Evolutionary conservation across 64 coral and sea anemone genomes (phyloP).

Genomic region (Porites lutea): DNA sequence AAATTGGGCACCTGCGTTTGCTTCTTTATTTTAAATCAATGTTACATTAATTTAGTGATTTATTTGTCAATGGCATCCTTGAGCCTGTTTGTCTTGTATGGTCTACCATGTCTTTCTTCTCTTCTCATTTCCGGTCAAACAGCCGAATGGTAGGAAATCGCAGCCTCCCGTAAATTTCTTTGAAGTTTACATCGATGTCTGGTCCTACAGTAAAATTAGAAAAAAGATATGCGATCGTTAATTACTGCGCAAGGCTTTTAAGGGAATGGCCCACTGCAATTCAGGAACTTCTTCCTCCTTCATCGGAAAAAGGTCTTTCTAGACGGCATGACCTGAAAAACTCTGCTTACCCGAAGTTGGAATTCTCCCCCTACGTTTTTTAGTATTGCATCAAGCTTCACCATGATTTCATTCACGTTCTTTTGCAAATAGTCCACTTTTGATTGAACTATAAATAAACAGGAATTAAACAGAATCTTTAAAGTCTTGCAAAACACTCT

Average conservation of each 20-base stretch:
- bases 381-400: not conserved
- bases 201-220: not conserved
- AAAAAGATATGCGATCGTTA: not conserved
- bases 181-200: not conserved
- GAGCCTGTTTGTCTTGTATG: too few relatives aligned
- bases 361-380: not conserved
- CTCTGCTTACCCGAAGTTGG: not conserved
- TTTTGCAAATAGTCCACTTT: conserved; percentile 29
- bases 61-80: too few relatives aligned
- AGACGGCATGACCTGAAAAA: too few relatives aligned
- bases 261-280: too few relatives aligned
- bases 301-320: too few relatives aligned
- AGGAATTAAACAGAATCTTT: not conserved
- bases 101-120: too few relatives aligned
- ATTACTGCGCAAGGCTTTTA: too few relatives aligned
- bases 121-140: not conserved
- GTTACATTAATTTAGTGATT: too few relatives aligned
- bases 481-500: too few relatives aligned
- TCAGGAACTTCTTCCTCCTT: too few relatives aligned
- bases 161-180: not conserved
- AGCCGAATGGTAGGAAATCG: not conserved
- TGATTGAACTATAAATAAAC: not conserved
- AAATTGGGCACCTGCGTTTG: too few relatives aligned
- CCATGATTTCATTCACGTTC: not conserved
- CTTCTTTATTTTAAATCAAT: too few relatives aligned